Percentiles rank a stretch among this genome's conserved stretches.
Conservation (phyloP, 1,140 invertebrate genomes). For the Drosophila auraria region DNA sequence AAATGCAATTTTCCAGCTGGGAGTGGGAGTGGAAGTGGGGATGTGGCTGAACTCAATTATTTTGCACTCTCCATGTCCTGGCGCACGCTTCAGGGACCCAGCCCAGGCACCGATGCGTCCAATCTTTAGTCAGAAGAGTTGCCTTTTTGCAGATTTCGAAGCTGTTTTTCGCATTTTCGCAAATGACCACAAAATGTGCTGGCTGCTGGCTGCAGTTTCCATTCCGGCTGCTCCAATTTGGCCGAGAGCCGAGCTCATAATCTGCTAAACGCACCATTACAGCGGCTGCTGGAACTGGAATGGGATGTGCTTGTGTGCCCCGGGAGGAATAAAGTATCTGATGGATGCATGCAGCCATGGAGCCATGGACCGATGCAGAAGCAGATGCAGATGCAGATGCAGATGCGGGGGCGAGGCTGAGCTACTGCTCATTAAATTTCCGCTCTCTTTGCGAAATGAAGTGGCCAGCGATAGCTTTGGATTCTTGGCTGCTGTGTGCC, state of each 20-base stretch:
- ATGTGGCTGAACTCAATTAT: slow-evolving; percentile 30
- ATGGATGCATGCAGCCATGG: slow-evolving; percentile 24
- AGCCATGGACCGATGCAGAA: slow-evolving; percentile 3
- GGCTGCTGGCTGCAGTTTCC: slow-evolving; percentile 6
- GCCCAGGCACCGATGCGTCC: too few species aligned
- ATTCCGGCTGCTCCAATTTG: slow-evolving; percentile 62
- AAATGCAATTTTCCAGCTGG: background rate
- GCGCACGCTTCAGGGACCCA: slow-evolving; percentile 10
- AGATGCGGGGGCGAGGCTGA: slow-evolving; percentile 22
- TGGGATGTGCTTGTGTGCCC: slow-evolving; percentile 10
- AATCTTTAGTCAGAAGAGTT: background rate
- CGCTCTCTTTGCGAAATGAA: slow-evolving; percentile 81
- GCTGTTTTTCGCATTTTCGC: slow-evolving; percentile 28
- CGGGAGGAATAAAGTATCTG: slow-evolving; percentile 43
- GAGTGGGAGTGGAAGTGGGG: background rate
- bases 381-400: slow-evolving; percentile 6
- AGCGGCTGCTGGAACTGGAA: slow-evolving; percentile 14
- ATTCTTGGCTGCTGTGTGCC: slow-evolving; percentile 13
- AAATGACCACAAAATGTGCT: slow-evolving; percentile 72
- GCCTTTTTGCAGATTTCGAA: background rate
- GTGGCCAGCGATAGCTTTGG: slow-evolving; percentile 45
- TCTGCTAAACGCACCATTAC: slow-evolving; percentile 80
- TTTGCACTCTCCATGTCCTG: slow-evolving; percentile 26
- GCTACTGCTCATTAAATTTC: slow-evolving; percentile 78
- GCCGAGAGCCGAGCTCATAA: slow-evolving; percentile 59